Evolutionary conservation across 2,888 invertebrate genomes (phyloP), one percentile per base, ranked within the genome.

Genomic region (Theodoxus fluviatilis): DNA sequence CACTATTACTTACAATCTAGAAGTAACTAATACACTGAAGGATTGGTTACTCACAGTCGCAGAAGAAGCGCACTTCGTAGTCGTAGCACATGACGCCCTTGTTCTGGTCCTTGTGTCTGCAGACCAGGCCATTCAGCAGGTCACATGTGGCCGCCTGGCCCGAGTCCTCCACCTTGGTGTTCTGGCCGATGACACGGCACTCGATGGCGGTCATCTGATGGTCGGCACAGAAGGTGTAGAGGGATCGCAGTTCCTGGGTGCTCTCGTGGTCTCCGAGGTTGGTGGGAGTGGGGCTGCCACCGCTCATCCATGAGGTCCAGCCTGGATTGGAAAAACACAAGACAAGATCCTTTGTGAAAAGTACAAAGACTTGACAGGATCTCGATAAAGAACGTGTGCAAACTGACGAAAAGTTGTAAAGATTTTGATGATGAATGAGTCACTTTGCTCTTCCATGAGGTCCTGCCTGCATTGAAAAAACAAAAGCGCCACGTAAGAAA

Each of bases 241-340:
- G 72, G 35, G 65, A 71, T 35, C 81, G 67, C 15, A 83, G 78
- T 9, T 64, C 73, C 3, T 68, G 66, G 37, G 82, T 71, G 1
- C 79, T 79, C 71, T 86, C 86, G 35, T 81, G 75, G 68, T 86
- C 86, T 7, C 85, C 84, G 15, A 74, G 76, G 68, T 81, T 82
- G 70, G 75, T 74, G n/a, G 73, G 73, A 35, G 83, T 77, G 2
- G 85, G 83, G 1, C 75, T 73, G 35, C 75, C 75, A 3, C 78
- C 89, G 86, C 92, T 94, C 75, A 93, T 88, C 95, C 95, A 95
- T 18, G 89, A 86, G 0, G 93, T 92, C 94, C 94, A 95, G 0
- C 95, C 95, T 2, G 89, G 85, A 59, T 89, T 87, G 2, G 49
- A 63, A 25, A n/a, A n/a, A n/a, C n/a, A n/a, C n/a, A n/a, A n/a